Evolutionary conservation across 2,888 invertebrate species (phyloP), one percentile per base, ranked within the genome.

Genomic region (Synergus japonicus): DNA sequence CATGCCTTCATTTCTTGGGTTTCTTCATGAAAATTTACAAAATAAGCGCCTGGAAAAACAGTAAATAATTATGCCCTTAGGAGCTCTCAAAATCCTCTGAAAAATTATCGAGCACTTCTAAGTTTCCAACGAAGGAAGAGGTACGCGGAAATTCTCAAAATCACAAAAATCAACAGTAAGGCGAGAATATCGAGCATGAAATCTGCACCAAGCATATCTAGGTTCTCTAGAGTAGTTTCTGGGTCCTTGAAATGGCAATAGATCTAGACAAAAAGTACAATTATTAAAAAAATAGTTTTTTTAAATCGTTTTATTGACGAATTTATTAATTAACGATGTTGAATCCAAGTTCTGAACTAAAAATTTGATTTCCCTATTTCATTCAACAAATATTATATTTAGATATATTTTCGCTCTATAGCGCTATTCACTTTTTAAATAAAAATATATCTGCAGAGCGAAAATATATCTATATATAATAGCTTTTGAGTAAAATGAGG

Each of bases 191-290:
- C 97, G 18, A 97, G 92, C 0, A 94, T 95, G 89, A 96, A 96
- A 91, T 96, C 95, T 0, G 97, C 96, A 83, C 97, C 93, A n/a
- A 94, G 90, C 97, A 97, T 97, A 92, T 97, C 97, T 86, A 97
- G 92, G 91, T 98, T 97, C 86, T 97, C 97, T 18, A 99, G 93
- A 0, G 98, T 97, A 1, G 96, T 96, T 37, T 92, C 88, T 0
- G 97, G 97, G 85, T 95, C 94, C 91, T 97, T 97, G 93, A 97
- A 97, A 92, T 97, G 97, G 91, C 97, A 97, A 93, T 97, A 97
- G 0, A 94, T 92, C 94, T 97, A 93, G 85, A 90, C 88, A 78
- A 69, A 76, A 79, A 67, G 41, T 10, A 60, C 3, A 60, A 60
- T 60, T 60, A 22, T 60, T 60, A 0, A 22, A 22, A 60, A 15